Percentiles rank a stretch among this genome's conserved stretches.
phyloP scores from a whole-genome alignment of 2,113 vertebrate genomes.

The Rhynchopsitta pachyrhyncha region DNA sequence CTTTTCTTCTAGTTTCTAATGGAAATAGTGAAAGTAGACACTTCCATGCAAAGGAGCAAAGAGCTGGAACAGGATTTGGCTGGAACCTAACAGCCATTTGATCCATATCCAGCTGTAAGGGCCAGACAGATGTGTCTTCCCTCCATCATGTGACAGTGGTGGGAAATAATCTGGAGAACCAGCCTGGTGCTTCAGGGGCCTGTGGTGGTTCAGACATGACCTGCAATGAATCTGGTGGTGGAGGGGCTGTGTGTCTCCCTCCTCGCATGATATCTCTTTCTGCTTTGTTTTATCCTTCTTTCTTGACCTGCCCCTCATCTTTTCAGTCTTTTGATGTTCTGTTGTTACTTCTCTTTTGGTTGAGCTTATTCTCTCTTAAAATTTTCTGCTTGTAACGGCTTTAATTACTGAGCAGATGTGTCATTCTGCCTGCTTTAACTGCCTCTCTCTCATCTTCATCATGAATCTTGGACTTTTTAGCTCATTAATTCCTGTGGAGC shows the following conservation, averaged over 20 bases:
- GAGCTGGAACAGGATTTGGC: not conserved
- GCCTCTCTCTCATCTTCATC: not conserved
- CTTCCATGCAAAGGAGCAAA: not conserved
- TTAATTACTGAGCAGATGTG: constrained; percentile 1
- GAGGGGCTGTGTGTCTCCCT: not conserved
- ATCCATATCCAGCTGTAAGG: not conserved
- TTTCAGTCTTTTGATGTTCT: not conserved
- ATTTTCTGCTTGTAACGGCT: not conserved
- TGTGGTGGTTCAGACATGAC: not conserved
- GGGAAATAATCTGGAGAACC: not conserved
- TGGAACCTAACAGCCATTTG: not conserved
- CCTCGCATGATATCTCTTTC: not conserved
- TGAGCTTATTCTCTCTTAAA: not conserved
- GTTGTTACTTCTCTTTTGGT: not conserved
- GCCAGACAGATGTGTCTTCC: not conserved
- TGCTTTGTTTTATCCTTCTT: not conserved
- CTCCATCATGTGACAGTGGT: not conserved
- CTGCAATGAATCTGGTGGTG: not conserved
- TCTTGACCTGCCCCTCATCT: not conserved
- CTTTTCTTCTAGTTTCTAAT: not conserved
- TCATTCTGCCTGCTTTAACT: not conserved
- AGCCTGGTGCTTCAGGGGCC: not conserved
- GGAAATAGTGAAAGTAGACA: not conserved
- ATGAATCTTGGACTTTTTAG: not conserved
- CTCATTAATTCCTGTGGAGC: constrained; percentile 11